These are phyloP conservation scores for Caenorhabditis sp. DNA, from an alignment of 2,888 invertebrate genomes.

Conservation along the genomic window DNA sequence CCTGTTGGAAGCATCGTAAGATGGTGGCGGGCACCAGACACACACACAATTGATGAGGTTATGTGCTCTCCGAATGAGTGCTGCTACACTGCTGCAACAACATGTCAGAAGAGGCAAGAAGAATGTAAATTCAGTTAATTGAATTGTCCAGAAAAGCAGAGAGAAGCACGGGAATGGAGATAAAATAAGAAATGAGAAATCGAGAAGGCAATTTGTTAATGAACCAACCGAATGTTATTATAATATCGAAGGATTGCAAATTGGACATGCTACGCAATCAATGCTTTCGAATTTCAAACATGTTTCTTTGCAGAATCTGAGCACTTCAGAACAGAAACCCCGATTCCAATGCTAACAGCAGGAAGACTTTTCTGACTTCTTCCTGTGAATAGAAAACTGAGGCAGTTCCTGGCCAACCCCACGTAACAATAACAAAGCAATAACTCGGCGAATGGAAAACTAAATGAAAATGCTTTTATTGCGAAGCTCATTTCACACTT, in stretches of 20 bases:
- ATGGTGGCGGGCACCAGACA: constrained; percentile 2
- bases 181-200: constrained; percentile 12
- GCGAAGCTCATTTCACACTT: constrained; percentile 22
- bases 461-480: constrained; percentile 4
- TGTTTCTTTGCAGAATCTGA: too few species aligned
- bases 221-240: neutral
- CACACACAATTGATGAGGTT: constrained; percentile 55
- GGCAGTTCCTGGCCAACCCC: neutral
- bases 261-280: too few species aligned
- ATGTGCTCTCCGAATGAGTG: constrained; percentile 52
- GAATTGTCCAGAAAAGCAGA: constrained; percentile 59
- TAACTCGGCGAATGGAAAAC: neutral
- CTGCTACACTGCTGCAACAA: constrained; percentile 13
- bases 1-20: constrained; percentile 6
- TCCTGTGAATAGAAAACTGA: too few species aligned
- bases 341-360: too few species aligned
- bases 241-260: neutral
- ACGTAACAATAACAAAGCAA: neutral
- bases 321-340: too few species aligned
- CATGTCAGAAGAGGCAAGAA: constrained; percentile 46
- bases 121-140: constrained; percentile 60
- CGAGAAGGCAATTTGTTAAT: constrained; percentile 30
- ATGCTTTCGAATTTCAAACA: too few species aligned
- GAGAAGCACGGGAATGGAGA: neutral
- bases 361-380: neutral